Base-by-base conservation (phyloP, 2,888 invertebrate species). In the Caenorhabditis sp. region DNA sequence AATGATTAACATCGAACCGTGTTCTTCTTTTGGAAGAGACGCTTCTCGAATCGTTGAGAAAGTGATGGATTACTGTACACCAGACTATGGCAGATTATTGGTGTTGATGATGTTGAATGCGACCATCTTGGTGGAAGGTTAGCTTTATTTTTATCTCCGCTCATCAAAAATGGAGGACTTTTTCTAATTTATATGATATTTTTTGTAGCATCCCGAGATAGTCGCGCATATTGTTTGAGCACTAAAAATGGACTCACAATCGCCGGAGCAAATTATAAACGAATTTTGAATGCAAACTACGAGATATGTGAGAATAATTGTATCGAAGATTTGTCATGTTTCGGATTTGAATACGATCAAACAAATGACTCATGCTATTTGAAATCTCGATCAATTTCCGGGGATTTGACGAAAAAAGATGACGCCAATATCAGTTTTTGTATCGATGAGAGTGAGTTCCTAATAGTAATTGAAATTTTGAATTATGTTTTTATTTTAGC, bases 241-340 rank as follows among this genome's bases (percentile, higher is more conserved):
- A 78, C 78, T 20, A 64, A 72, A 54, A 59, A 59, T 21, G 78
- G 78, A 36, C 70, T 67, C 67, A 76, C 70, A 49, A 72, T 78
- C 31, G 67, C 67, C 52, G 78, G 78, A 12, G 78, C 72, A 27
- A 72, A 78, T 23, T 78, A 78, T 50, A 66, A 69, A 56, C 31
- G 77, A 49, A 71, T 72, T 38, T 59, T 72, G 12, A 71, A 74
- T 59, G 63, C 69, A 23, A 65, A 74, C 23, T 66, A 62, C 27
- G 58, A 69, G 69, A 53, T n/a, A 56, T 73, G 73, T 69, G 71
- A 71, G 20, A 63, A 60, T 25, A 70, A 75, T 52, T 78, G 78
- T 60, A 61, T 71, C 59, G 78, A 75, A 59, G 78, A 78, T 59
- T 69, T 70, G 36, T 78, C 78, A 20, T 78, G 78, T 59, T 70